Base-by-base conservation (phyloP, 2,888 invertebrate genomes). In the Sipha maydis region DNA sequence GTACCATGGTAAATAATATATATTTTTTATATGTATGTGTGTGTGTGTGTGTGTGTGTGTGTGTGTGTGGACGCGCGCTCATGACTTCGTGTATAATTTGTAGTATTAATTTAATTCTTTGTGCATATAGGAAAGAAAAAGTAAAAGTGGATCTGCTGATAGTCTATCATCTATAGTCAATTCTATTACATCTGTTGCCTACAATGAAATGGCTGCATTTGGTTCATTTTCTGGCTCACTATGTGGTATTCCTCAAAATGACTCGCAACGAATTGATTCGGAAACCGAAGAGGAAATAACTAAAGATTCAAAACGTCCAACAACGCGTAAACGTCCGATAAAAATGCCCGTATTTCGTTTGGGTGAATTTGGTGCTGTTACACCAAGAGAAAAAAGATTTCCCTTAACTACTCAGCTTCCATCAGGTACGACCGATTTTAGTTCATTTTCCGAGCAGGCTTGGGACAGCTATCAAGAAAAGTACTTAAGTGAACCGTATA, bases 381-480 rank as follows among this genome's bases (percentile, higher is more conserved):
- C 91, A 11, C 85, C 89, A 7, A 89, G 90, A 48, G 89, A 89
- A 56, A 89, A 89, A 88, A 90, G 89, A 89, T 89, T 75, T 71
- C 89, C 89, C 67, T 84, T 69, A 21, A 90, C 78, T 69, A 89
- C 80, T 90, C 90, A 54, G 83, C 75, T 77, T 89, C 90, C 83
- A 41, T 89, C 82, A 76, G 90, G 90, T 71, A 89, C 69, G 83
- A 90, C 90, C 7, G 91, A 90, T 0, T 95, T 95, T 91, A 96
- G 96, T 91, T 95, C 95, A n/a, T 95, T 97, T 92, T 97, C 97
- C 1, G 98, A 98, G 92, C 96, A 97, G 91, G 97, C 97, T 80
- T 98, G 98, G 98, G 98, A 98, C 92, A 96, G 96, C 92, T 98
- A 97, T 93, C 97, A 96, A 95, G 97, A 97, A 92, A 97, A 97